These are phyloP conservation scores for Archips xylosteana DNA, from an alignment of 2,888 invertebrate genomes.

Conservation along the genomic window DNA sequence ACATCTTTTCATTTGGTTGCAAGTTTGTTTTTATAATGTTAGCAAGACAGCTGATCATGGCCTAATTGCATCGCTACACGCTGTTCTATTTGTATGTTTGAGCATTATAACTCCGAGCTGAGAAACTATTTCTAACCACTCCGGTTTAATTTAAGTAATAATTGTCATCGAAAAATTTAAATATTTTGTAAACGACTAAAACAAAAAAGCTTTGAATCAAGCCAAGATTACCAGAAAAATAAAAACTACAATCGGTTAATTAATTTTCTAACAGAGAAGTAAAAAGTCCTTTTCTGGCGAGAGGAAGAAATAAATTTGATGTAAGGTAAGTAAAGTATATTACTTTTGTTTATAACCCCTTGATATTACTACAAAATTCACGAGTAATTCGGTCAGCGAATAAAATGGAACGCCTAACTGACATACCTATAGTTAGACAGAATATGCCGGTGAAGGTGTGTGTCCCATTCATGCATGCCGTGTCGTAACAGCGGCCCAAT, in stretches of 20 bases:
- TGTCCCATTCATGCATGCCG: conserved; percentile 32
- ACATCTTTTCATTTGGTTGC: conserved; percentile 31
- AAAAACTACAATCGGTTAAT: background rate
- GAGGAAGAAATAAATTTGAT: too few relatives aligned
- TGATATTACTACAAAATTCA: background rate
- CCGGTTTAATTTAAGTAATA: background rate
- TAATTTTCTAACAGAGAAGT: background rate
- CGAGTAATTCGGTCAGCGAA: background rate
- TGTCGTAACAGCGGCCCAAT: conserved; percentile 39
- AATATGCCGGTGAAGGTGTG: conserved; percentile 19
- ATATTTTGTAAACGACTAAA: too few relatives aligned
- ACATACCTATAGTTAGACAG: background rate
- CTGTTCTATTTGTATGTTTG: background rate
- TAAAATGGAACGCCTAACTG: background rate
- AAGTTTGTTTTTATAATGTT: background rate
- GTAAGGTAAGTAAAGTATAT: too few relatives aligned
- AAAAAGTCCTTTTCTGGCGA: too few relatives aligned
- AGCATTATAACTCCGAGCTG: background rate
- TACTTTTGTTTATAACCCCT: background rate
- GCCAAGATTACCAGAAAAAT: too few relatives aligned
- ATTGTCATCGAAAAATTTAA: too few relatives aligned
- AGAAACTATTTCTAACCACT: background rate
- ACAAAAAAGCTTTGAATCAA: too few relatives aligned
- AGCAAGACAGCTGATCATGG: background rate
- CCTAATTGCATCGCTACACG: background rate